A percentile compares a stretch with the other conserved stretches of the same genome.
Conservation (phyloP, 53 echinoderm and acorn worm genomes). For the Crossaster papposus region DNA sequence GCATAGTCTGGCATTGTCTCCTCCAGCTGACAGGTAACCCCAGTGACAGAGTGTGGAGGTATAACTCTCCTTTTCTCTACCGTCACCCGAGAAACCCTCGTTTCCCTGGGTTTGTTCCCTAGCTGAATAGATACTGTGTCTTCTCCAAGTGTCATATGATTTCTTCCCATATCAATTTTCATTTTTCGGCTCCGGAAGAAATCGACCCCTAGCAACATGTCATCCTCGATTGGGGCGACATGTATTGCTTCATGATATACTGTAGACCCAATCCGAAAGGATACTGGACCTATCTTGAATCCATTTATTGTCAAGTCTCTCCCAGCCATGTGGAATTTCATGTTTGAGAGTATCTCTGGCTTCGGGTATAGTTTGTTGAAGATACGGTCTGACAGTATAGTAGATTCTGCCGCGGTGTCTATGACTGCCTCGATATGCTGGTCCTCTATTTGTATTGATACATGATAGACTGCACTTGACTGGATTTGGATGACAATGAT, state of each 20-base stretch:
- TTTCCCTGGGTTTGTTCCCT: slow-evolving; percentile 14
- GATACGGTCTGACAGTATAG: not conserved
- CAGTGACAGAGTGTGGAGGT: slow-evolving; percentile 26
- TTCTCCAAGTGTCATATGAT: slow-evolving; percentile 20
- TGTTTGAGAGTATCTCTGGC: not conserved
- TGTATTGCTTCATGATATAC: not conserved
- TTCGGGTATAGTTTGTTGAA: not conserved
- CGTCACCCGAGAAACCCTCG: slow-evolving; percentile 17
- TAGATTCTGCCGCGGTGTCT: slow-evolving; percentile 28
- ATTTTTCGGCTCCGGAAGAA: not conserved
- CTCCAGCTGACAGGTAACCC: not conserved
- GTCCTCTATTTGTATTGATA: slow-evolving; percentile 19
- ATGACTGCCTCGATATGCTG: slow-evolving; percentile 11
- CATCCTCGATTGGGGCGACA: slow-evolving; percentile 11
- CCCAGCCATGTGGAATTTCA: slow-evolving; percentile 11
- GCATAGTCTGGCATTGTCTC: slow-evolving; percentile 5
- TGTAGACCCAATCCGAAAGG: slow-evolving; percentile 8
- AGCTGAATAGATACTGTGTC: slow-evolving; percentile 32
- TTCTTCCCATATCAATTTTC: slow-evolving; percentile 21
- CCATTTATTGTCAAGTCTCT: not conserved
- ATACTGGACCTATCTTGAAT: not conserved
- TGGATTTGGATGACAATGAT: not conserved
- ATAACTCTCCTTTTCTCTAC: slow-evolving; percentile 37
- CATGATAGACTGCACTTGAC: slow-evolving; percentile 14
- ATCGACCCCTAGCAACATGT: slow-evolving; percentile 12